phyloP scores from a whole-genome alignment of 2,888 invertebrate species.

The Timandra comae region DNA sequence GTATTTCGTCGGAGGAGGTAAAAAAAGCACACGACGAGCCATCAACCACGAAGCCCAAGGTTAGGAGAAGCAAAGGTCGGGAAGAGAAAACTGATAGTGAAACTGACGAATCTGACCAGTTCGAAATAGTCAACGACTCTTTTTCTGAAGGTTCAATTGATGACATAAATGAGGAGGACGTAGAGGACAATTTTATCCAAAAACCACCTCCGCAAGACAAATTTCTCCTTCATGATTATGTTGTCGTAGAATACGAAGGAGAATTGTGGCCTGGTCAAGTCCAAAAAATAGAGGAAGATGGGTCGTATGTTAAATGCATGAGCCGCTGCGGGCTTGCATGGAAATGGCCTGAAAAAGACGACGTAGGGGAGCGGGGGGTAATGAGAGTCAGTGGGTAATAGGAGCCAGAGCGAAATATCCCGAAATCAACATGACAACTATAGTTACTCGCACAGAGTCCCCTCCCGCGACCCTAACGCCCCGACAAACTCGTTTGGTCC shows the following conservation, averaged over 20 bases:
- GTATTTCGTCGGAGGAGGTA: neutral
- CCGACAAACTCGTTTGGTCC: too few species aligned
- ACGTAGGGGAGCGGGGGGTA: too few species aligned
- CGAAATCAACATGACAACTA: too few species aligned
- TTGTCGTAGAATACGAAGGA: slow-evolving; percentile 2
- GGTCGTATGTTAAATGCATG: slow-evolving; percentile 5
- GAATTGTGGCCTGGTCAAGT: slow-evolving; percentile 7
- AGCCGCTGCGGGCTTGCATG: slow-evolving; percentile 5
- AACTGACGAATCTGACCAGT: neutral
- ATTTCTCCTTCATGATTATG: neutral
- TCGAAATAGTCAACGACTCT: too few species aligned
- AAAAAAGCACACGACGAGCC: neutral
- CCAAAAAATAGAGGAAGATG: slow-evolving; percentile 4
- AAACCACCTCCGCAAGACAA: neutral
- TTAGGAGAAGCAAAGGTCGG: neutral
- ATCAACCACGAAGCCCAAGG: neutral
- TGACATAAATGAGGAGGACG: neutral
- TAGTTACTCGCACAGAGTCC: too few species aligned
- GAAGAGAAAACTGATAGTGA: neutral
- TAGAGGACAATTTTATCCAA: neutral
- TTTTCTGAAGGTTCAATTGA: neutral
- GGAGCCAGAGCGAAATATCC: too few species aligned
- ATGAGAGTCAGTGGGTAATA: too few species aligned
- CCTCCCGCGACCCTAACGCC: too few species aligned
- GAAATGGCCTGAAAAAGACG: slow-evolving; percentile 8